These are phyloP conservation scores for Hyla sarda DNA, from an alignment of 2,113 vertebrate genomes.

Conservation along the genomic window DNA sequence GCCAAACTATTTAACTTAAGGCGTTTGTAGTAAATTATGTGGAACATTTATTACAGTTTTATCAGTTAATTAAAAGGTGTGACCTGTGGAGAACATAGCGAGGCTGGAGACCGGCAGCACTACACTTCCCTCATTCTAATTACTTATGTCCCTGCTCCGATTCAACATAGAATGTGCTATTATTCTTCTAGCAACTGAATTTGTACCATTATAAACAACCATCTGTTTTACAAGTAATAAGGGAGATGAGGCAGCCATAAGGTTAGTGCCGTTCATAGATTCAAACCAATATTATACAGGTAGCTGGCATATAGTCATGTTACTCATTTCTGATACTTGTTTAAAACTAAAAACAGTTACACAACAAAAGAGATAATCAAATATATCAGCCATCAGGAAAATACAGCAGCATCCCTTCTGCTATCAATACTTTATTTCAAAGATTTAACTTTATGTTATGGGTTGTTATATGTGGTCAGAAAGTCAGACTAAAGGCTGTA, in stretches of 20 bases:
- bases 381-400: too few relatives aligned
- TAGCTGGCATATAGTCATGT: background rate
- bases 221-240: background rate
- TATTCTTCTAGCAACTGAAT: background rate
- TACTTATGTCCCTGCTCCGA: background rate
- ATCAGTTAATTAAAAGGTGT: background rate
- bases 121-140: background rate
- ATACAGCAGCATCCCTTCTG: too few relatives aligned
- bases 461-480: background rate
- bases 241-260: background rate
- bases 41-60: background rate
- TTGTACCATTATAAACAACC: background rate
- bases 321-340: too few relatives aligned
- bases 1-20: background rate
- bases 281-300: background rate
- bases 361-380: background rate
- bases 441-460: too few relatives aligned
- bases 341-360: background rate
- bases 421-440: too few relatives aligned
- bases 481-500: background rate
- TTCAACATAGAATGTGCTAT: background rate
- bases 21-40: background rate
- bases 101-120: background rate
- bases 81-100: background rate
- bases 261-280: background rate